phyloP scores from a whole-genome alignment of 2,113 vertebrate genomes.

The Cercocebus atys region DNA sequence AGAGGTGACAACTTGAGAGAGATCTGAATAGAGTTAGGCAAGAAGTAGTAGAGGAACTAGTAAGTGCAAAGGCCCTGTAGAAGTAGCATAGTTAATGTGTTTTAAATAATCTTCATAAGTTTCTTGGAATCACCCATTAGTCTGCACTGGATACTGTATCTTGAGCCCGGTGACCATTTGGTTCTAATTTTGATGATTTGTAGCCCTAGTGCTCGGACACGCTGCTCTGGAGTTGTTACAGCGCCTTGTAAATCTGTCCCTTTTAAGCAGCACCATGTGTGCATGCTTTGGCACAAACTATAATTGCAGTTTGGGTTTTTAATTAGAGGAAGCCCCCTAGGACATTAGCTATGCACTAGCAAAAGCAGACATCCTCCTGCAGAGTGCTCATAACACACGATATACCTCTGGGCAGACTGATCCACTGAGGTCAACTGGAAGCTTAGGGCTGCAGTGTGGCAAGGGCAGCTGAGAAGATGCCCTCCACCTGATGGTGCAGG shows the following conservation, averaged over 20 bases:
- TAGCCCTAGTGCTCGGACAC: conserved; percentile 47
- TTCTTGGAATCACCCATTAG: conserved; percentile 38
- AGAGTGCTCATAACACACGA: not conserved
- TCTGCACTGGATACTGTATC: not conserved
- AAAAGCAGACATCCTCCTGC: not conserved
- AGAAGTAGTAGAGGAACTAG: no score
- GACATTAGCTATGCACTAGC: conserved; percentile 1
- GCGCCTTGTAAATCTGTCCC: conserved; percentile 73
- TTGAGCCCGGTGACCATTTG: conserved; percentile 28
- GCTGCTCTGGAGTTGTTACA: conserved; percentile 65
- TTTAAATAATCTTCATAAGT: not conserved
- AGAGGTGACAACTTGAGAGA: no score
- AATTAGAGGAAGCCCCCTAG: conserved; percentile 61
- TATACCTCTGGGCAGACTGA: not conserved
- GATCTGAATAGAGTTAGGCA: not conserved
- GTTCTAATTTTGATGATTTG: conserved; percentile 72
- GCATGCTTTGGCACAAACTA: not conserved
- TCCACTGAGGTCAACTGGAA: not conserved
- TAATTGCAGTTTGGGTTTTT: conserved; percentile 72
- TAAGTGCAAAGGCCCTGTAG: conserved; percentile 25
- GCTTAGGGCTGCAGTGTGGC: not conserved
- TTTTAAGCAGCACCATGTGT: conserved; percentile 64
- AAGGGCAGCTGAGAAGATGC: not conserved
- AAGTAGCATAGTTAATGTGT: not conserved
- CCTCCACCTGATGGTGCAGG: no score